Evolutionary conservation across 2,888 invertebrate species (phyloP).

Genomic region (Pachycephus smyrnensis): DNA sequence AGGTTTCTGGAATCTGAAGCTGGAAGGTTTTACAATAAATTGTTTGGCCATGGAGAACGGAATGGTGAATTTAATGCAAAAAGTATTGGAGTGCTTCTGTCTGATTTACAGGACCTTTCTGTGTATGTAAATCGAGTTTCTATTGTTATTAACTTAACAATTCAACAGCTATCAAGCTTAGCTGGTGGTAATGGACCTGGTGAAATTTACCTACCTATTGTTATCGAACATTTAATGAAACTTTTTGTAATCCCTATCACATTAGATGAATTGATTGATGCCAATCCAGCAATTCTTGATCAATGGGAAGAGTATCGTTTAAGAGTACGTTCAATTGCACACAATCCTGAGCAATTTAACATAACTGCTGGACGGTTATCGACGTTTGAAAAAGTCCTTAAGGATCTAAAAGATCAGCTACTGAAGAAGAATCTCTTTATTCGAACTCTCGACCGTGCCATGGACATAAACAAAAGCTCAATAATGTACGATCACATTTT

Average conservation of each 20-base stretch:
- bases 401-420: conserved; percentile 76
- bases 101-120: conserved; percentile 58
- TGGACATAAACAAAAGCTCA: conserved; percentile 69
- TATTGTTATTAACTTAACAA: conserved; percentile 49
- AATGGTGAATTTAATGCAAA: conserved; percentile 62
- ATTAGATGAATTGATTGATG: conserved; percentile 76
- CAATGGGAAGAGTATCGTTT: conserved; percentile 86
- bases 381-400: conserved; percentile 78
- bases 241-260: conserved; percentile 75
- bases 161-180: conserved; percentile 55
- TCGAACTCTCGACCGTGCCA: conserved; percentile 66
- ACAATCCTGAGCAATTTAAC: conserved; percentile 74
- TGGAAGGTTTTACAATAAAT: conserved; percentile 69
- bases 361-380: conserved; percentile 74
- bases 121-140: conserved; percentile 53
- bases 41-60: conserved; percentile 62
- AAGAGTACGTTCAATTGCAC: conserved; percentile 77
- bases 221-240: conserved; percentile 74
- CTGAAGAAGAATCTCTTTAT: conserved; percentile 70
- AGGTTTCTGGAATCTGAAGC: conserved; percentile 77
- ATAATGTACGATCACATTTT: conserved; percentile 75
- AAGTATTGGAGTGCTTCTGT: conserved; percentile 49
- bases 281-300: conserved; percentile 71
- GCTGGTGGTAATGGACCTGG: conserved; percentile 39
- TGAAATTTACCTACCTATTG: conserved; percentile 59